phyloP scores from a whole-genome alignment of 2,113 vertebrate species.

The Menura novaehollandiae region DNA sequence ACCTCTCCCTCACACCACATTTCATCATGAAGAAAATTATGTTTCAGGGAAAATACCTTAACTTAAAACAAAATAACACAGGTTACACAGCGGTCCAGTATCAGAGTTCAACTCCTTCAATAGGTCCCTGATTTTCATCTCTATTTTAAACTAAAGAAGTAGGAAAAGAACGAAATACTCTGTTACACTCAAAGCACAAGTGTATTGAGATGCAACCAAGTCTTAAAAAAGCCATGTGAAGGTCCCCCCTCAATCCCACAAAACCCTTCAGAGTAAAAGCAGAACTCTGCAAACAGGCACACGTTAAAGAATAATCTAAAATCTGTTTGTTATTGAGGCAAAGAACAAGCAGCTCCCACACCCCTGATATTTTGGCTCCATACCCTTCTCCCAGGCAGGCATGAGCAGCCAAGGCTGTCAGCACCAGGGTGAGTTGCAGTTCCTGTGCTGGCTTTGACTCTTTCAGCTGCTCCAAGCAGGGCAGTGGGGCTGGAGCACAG shows the following conservation, averaged over 20 bases:
- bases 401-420: background rate
- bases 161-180: background rate
- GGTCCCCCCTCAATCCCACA: background rate
- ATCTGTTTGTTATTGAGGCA: rapidly evolving
- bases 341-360: background rate
- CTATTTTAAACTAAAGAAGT: background rate
- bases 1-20: background rate
- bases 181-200: background rate
- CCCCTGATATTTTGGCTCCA: background rate
- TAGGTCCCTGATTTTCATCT: background rate
- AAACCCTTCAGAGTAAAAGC: background rate
- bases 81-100: background rate
- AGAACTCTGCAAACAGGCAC: background rate
- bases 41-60: background rate
- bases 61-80: background rate
- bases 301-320: background rate
- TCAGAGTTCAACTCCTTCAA: background rate
- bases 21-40: background rate
- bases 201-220: background rate
- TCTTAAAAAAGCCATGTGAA: background rate
- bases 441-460: background rate
- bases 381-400: background rate
- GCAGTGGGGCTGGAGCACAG: background rate
- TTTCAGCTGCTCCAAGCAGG: background rate
- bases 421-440: background rate